Conservation (phyloP, 2,797 vertebrate species). For the Falco novaeseelandiae region DNA sequence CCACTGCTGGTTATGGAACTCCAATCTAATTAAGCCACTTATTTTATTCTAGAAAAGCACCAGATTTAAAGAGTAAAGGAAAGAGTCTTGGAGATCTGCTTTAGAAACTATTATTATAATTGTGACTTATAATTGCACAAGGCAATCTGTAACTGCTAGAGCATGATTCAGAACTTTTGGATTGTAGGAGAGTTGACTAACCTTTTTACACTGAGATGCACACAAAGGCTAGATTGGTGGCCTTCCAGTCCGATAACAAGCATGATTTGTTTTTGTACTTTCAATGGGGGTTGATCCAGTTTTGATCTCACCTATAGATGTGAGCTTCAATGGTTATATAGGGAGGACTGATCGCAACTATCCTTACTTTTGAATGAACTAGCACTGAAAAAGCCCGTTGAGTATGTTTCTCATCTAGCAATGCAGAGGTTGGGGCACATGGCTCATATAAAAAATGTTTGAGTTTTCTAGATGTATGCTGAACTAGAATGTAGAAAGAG, state of each 20-base stretch:
- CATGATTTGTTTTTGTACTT: background rate
- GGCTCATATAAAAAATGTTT: background rate
- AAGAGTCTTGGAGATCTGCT: background rate
- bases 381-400: background rate
- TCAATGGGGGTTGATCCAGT: background rate
- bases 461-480: background rate
- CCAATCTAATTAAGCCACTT: background rate
- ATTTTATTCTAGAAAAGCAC: background rate
- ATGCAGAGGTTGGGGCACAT: background rate
- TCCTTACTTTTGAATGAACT: background rate
- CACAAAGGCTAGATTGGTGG: background rate
- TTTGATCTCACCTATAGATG: background rate
- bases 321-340: background rate
- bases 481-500: background rate
- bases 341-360: background rate
- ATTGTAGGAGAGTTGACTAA: background rate
- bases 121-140: background rate
- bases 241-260: background rate
- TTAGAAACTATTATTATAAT: background rate
- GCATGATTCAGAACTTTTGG: background rate
- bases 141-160: background rate
- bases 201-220: background rate
- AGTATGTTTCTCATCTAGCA: background rate
- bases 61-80: background rate
- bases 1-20: background rate